A percentile compares a stretch with the other conserved stretches of the same genome.
phyloP scores from a whole-genome alignment of 2,797 vertebrate genomes.

The Sebastes vulpes region DNA sequence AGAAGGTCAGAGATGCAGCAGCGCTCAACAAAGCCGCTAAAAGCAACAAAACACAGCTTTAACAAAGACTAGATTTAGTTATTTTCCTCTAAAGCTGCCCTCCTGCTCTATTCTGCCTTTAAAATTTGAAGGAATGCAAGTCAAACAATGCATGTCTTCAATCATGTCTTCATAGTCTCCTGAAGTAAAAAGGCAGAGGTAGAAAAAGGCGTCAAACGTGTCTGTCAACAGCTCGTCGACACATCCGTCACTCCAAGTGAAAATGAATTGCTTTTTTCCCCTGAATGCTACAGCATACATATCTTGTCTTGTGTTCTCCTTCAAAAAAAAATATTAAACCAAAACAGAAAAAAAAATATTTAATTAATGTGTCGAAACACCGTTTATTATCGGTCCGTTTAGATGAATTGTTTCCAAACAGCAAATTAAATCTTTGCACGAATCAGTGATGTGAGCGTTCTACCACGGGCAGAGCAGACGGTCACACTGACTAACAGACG shows the following conservation, averaged over 20 bases:
- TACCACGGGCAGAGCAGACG: neutral
- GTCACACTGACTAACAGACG: neutral
- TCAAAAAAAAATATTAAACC: neutral
- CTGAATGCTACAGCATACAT: no score
- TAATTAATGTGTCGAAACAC: neutral
- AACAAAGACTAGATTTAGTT: neutral
- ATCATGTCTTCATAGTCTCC: neutral
- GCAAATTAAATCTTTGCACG: neutral
- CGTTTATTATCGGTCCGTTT: neutral
- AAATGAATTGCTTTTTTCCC: fast-evolving
- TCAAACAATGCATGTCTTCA: neutral
- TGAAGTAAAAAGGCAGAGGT: neutral
- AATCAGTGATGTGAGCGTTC: neutral
- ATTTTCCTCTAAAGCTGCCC: neutral
- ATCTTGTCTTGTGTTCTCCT: neutral
- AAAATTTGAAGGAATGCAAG: neutral
- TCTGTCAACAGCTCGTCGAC: neutral
- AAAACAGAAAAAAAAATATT: no score
- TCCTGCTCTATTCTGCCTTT: neutral
- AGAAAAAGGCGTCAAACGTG: neutral
- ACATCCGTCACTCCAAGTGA: no score
- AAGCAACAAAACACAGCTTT: neutral
- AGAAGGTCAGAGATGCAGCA: conserved; percentile 4
- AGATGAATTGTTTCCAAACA: neutral
- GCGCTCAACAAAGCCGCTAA: neutral